Conservation (phyloP, 2,888 invertebrate genomes). For the Prosopocoilus inquinatus region DNA sequence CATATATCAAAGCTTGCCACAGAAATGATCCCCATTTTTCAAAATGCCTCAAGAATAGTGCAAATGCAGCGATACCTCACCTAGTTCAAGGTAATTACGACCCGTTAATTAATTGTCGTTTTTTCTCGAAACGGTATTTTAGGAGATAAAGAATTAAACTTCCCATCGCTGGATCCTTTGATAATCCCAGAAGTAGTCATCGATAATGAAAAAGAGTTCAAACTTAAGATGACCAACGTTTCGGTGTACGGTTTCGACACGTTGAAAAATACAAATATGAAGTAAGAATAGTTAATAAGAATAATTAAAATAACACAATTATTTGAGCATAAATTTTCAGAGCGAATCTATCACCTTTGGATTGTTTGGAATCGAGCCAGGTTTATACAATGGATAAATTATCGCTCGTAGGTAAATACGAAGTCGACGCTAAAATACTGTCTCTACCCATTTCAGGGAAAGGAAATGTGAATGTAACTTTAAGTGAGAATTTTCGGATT, state of each 20-base stretch:
- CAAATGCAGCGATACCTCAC: constrained; percentile 27
- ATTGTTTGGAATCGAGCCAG: too few relatives aligned
- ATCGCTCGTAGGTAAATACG: constrained; percentile 10
- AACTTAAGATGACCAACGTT: too few relatives aligned
- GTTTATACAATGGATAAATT: not conserved
- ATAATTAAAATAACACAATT: not conserved
- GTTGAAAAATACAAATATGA: constrained; percentile 19
- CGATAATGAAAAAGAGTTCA: too few relatives aligned
- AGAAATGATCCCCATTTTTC: constrained; percentile 28
- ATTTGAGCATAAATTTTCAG: not conserved
- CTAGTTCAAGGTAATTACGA: constrained; percentile 16
- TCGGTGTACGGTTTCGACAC: constrained; percentile 29
- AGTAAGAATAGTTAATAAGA: constrained; percentile 21
- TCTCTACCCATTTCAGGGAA: constrained; percentile 8
- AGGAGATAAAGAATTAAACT: too few relatives aligned
- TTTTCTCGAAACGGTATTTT: constrained; percentile 19
- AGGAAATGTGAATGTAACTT: constrained; percentile 9
- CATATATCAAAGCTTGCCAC: constrained; percentile 30
- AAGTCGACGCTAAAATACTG: constrained; percentile 13
- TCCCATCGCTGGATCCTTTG: too few relatives aligned
- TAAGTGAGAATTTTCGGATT: not conserved
- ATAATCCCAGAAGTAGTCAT: too few relatives aligned
- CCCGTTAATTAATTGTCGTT: too few relatives aligned
- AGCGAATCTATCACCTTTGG: not conserved
- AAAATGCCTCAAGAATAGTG: constrained; percentile 29